phyloP scores from a whole-genome alignment of 2,797 vertebrate genomes.

The Arrhamphus sclerolepis region DNA sequence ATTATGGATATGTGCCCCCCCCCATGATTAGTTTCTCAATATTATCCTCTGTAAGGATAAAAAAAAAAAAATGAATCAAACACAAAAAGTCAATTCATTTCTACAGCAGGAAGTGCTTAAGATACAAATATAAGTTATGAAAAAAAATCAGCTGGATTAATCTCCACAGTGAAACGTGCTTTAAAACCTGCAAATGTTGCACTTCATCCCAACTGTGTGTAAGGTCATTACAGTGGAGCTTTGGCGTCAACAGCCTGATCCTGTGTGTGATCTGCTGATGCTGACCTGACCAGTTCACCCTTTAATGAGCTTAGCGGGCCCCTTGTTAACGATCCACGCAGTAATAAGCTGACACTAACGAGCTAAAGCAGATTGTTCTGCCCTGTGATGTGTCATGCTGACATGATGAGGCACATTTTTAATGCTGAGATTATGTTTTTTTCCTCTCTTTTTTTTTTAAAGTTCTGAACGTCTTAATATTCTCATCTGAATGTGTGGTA shows the following conservation, averaged over 20 bases:
- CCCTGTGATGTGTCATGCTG: constrained; percentile 46
- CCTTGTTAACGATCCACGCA: constrained; percentile 53
- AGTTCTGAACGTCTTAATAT: no score
- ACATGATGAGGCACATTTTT: constrained; percentile 23
- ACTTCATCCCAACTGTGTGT: neutral
- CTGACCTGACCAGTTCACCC: constrained; percentile 56
- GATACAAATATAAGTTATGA: neutral
- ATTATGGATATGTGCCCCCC: no score
- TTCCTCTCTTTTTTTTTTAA: neutral
- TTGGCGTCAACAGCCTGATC: constrained; percentile 55
- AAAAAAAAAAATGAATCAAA: no score
- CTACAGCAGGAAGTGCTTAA: neutral
- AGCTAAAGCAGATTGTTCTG: constrained; percentile 61
- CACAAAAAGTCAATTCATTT: no score
- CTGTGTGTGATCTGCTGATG: constrained; percentile 43
- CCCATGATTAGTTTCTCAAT: no score
- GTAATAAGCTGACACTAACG: constrained; percentile 43
- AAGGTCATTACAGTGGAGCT: constrained; percentile 24
- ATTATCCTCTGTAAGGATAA: no score
- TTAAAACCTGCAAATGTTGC: neutral
- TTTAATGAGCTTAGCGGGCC: constrained; percentile 53
- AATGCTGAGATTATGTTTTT: neutral
- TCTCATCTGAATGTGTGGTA: no score
- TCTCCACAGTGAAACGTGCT: neutral
- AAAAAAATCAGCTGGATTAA: constrained; percentile 2